Evolutionary conservation across 2,113 vertebrate genomes (phyloP).

Genomic region (Percopsis transmontana): DNA sequence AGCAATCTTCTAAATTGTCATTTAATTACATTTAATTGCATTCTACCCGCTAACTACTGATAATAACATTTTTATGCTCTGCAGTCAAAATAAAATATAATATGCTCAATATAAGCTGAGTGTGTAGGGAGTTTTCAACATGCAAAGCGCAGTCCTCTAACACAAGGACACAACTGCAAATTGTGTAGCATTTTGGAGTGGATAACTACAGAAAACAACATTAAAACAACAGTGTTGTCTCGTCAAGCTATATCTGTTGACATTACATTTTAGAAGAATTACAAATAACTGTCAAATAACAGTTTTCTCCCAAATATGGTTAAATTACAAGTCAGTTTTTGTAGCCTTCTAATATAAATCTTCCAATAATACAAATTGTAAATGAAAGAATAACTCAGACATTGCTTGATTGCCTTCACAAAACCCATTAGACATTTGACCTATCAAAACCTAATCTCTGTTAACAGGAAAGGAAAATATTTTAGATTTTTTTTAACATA

Average conservation of each 20-base stretch:
- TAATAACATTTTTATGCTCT: neutral
- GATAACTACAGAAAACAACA: too few species aligned
- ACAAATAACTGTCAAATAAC: neutral
- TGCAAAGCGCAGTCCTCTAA: too few species aligned
- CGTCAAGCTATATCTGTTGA: conserved; percentile 16
- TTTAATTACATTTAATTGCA: neutral
- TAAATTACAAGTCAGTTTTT: conserved; percentile 7
- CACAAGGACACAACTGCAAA: too few species aligned
- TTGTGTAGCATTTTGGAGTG: too few species aligned
- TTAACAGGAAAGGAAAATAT: conserved; percentile 48
- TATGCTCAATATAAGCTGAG: too few species aligned
- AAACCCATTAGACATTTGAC: conserved; percentile 64
- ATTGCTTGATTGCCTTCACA: conserved; percentile 47
- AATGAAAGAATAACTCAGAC: conserved; percentile 38
- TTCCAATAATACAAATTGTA: conserved; percentile 29
- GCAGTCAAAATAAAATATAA: neutral
- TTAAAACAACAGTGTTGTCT: too few species aligned
- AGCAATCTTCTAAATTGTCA: too few species aligned
- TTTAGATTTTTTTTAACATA: conserved; percentile 25
- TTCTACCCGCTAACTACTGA: neutral
- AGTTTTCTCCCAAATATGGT: neutral
- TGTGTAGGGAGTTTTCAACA: too few species aligned
- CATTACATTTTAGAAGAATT: neutral
- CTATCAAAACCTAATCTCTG: conserved; percentile 48
- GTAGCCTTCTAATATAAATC: conserved; percentile 18